These are phyloP conservation scores for Harpegnathos saltator DNA, from an alignment of 1,140 invertebrate genomes.

Conservation along the genomic window DNA sequence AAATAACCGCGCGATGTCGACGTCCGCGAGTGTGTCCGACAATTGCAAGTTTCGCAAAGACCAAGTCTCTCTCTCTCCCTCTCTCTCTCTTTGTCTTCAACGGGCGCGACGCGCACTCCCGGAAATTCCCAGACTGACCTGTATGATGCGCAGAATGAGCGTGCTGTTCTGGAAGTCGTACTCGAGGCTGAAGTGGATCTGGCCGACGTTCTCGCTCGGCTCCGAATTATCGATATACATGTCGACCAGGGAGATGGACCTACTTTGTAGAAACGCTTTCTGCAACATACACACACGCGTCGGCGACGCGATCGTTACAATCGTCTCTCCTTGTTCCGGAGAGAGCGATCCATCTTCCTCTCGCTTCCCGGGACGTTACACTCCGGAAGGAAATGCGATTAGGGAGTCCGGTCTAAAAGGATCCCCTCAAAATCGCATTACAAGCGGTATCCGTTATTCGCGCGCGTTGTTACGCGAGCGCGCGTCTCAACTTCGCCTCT, in stretches of 20 bases:
- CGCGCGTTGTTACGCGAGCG: too few species aligned
- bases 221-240: conserved; percentile 98
- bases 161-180: conserved; percentile 98
- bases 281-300: conserved; percentile 68
- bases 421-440: conserved; percentile 36
- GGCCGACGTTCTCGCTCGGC: conserved; percentile 95
- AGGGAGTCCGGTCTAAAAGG: neutral
- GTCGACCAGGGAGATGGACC: conserved; percentile 96
- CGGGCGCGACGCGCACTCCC: neutral
- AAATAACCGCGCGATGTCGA: neutral
- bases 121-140: too few species aligned
- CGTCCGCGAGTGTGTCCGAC: neutral
- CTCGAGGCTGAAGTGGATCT: conserved; percentile 97
- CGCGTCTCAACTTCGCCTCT: too few species aligned
- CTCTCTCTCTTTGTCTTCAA: too few species aligned
- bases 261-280: conserved; percentile 93
- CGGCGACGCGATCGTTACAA: conserved; percentile 18
- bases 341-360: neutral
- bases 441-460: too few species aligned
- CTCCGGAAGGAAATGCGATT: neutral
- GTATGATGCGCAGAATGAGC: conserved; percentile 95
- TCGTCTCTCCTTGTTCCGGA: conserved; percentile 9
- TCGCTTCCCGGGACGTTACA: neutral
- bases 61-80: too few species aligned
- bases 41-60: conserved; percentile 9